Percentiles rank a stretch among this genome's conserved stretches.
These are phyloP conservation scores for Takifugu bimaculatus DNA, from an alignment of 2,113 vertebrate species.

Conservation along the genomic window DNA sequence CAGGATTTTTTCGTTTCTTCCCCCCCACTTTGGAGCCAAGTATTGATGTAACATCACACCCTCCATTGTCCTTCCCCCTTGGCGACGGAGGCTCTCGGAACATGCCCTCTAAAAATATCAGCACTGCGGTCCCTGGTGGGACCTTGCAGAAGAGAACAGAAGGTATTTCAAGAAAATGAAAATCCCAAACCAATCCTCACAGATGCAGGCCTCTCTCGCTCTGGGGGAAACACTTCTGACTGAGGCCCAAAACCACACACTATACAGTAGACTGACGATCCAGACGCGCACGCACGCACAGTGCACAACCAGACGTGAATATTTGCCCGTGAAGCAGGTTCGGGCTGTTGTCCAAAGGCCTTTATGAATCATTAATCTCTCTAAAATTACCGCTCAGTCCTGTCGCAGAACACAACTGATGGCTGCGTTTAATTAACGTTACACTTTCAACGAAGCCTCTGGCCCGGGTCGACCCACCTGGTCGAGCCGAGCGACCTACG, in stretches of 20 bases:
- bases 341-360: constrained; percentile 29
- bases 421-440: constrained; percentile 36
- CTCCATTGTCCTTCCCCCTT: constrained; percentile 78
- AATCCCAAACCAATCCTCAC: constrained; percentile 74
- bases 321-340: constrained; percentile 49
- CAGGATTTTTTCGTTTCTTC: constrained; percentile 63
- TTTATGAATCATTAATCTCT: constrained; percentile 61
- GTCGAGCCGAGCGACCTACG: constrained; percentile 34
- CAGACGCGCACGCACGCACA: constrained; percentile 45
- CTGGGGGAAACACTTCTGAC: constrained; percentile 67
- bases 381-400: constrained; percentile 42
- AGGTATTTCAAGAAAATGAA: constrained; percentile 78
- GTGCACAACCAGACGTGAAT: constrained; percentile 53
- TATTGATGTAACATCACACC: constrained; percentile 79
- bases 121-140: constrained; percentile 68
- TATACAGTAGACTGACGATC: constrained; percentile 60
- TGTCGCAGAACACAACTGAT: constrained; percentile 36
- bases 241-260: constrained; percentile 70
- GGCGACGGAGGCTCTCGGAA: constrained; percentile 74
- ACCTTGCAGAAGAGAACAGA: constrained; percentile 75
- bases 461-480: constrained; percentile 14
- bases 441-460: constrained; percentile 11
- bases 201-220: constrained; percentile 71
- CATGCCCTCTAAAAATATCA: constrained; percentile 80
- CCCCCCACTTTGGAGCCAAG: constrained; percentile 60